A percentile compares a stretch with the other conserved stretches of the same genome.
Conservation (phyloP, 2,113 vertebrate genomes). For the Mus pahari region DNA sequence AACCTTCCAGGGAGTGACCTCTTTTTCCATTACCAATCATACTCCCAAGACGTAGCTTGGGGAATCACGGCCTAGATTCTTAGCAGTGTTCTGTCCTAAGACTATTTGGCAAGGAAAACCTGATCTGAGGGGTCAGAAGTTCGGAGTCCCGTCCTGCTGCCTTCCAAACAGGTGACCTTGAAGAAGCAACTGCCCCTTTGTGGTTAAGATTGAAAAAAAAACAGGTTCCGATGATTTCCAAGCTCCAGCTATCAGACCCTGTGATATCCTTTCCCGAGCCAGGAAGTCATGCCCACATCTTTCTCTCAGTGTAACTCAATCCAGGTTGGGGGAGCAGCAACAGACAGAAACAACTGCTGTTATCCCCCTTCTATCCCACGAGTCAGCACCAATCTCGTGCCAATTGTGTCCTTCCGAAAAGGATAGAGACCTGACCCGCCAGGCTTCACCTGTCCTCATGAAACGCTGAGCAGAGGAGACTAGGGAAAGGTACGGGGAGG, state of each 20-base stretch:
- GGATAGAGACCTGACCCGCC: not conserved
- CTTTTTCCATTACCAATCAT: not conserved
- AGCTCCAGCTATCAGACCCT: not conserved
- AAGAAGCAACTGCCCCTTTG: not conserved
- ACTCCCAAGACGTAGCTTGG: not conserved
- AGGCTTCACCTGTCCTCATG: not conserved
- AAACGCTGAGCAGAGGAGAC: not conserved
- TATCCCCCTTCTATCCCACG: not conserved
- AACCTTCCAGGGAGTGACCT: not conserved
- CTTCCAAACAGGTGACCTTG: not conserved
- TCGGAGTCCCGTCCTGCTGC: not conserved
- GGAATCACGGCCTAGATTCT: not conserved
- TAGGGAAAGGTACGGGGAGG: accelerated
- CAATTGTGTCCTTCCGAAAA: not conserved
- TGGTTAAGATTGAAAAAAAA: not conserved
- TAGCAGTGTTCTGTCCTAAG: not conserved
- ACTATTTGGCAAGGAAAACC: not conserved
- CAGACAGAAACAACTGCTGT: not conserved
- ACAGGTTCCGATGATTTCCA: not conserved
- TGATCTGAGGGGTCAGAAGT: not conserved
- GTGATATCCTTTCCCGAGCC: not conserved
- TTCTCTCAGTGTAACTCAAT: not conserved
- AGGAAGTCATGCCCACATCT: not conserved
- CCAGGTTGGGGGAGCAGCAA: not conserved
- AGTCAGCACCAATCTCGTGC: not conserved